Conservation (phyloP, 2,113 vertebrate genomes). For the Crocuta crocuta region DNA sequence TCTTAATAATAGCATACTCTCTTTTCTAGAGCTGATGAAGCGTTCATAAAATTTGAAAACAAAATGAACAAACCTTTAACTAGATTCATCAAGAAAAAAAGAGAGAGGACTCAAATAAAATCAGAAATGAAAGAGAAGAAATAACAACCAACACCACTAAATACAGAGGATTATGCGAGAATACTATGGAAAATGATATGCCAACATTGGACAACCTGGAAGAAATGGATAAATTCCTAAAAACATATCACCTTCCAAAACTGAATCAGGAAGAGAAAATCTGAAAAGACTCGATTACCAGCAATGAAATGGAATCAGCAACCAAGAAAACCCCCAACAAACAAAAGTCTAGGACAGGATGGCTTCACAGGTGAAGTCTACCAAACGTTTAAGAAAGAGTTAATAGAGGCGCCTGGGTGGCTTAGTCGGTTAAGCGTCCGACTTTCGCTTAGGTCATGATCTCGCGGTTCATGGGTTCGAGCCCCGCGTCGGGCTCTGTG, state of each 20-base stretch:
- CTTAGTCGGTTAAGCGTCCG: too few species aligned
- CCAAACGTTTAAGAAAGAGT: neutral
- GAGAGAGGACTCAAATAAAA: neutral
- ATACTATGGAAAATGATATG: neutral
- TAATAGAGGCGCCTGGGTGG: too few species aligned
- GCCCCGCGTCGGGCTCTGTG: too few species aligned
- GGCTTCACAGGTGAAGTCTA: neutral
- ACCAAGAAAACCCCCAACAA: neutral
- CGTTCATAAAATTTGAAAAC: neutral
- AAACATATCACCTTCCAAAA: neutral
- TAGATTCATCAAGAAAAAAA: neutral
- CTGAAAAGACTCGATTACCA: neutral
- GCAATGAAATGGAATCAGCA: neutral
- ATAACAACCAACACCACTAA: neutral
- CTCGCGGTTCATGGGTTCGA: too few species aligned
- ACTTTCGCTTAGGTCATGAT: too few species aligned
- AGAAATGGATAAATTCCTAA: neutral
- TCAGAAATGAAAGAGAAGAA: neutral
- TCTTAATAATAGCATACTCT: neutral
- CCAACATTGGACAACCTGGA: neutral
- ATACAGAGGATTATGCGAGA: neutral
- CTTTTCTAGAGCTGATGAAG: neutral
- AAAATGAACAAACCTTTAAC: neutral
- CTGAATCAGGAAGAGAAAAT: neutral
- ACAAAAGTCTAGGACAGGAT: neutral